Conservation (phyloP, 2,113 vertebrate genomes). For the Podarcis raffonei region DNA sequence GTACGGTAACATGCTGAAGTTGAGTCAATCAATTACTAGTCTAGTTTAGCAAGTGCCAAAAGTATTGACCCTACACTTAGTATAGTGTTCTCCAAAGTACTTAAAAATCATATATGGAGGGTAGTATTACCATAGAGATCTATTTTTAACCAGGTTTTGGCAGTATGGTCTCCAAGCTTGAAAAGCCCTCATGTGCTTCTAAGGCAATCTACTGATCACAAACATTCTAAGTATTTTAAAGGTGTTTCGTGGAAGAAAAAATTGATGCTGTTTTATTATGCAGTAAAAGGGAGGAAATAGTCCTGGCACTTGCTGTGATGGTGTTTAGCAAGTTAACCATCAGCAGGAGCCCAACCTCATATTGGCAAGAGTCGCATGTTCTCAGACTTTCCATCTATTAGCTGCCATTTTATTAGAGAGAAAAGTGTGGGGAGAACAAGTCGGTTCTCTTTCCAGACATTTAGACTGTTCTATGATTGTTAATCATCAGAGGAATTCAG, state of each 20-base stretch:
- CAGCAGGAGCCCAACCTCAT: slow-evolving; percentile 58
- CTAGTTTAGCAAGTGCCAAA: slow-evolving; percentile 22
- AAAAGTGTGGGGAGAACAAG: slow-evolving; percentile 51
- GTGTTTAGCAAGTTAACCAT: slow-evolving; percentile 64
- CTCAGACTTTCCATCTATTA: slow-evolving; percentile 69
- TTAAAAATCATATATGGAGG: neutral
- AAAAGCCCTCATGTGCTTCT: slow-evolving; percentile 37
- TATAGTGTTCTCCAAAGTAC: slow-evolving; percentile 29
- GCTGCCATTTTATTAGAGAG: slow-evolving; percentile 62
- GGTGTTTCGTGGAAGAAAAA: slow-evolving; percentile 52
- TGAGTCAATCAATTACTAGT: slow-evolving; percentile 21
- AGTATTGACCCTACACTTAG: neutral
- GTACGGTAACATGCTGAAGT: neutral
- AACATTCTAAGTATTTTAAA: slow-evolving; percentile 54
- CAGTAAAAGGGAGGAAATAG: slow-evolving; percentile 74
- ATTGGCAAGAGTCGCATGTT: slow-evolving; percentile 60
- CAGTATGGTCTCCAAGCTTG: slow-evolving; percentile 4
- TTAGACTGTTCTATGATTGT: slow-evolving; percentile 37
- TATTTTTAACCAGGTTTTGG: slow-evolving; percentile 22
- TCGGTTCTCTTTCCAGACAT: slow-evolving; percentile 47
- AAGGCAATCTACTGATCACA: slow-evolving; percentile 62
- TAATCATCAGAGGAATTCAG: slow-evolving; percentile 47
- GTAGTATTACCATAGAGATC: neutral
- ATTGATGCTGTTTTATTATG: slow-evolving; percentile 67
- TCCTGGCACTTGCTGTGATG: slow-evolving; percentile 58